Conservation (phyloP, 2,888 invertebrate species). For the Poecilus cupreus region DNA sequence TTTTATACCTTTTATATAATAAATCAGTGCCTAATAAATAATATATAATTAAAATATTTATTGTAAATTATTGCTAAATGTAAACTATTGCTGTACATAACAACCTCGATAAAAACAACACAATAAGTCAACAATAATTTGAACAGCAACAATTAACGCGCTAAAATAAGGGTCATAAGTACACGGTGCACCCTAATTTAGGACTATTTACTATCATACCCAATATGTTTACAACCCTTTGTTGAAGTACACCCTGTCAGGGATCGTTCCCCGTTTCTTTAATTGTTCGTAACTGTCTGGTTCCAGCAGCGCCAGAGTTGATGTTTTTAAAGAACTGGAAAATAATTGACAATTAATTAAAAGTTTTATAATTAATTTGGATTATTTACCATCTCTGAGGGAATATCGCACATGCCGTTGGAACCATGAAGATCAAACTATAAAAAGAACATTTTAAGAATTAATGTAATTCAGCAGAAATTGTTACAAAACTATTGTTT, state of each 20-base stretch:
- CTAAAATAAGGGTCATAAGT: neutral
- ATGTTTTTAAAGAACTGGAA: conserved; percentile 81
- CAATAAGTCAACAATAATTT: conserved; percentile 23
- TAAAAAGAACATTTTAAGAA: neutral
- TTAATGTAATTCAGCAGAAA: neutral
- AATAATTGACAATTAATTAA: conserved; percentile 7
- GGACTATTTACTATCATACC: conserved; percentile 6
- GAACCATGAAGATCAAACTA: conserved; percentile 90
- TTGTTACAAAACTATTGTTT: neutral
- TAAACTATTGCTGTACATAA: conserved; percentile 43
- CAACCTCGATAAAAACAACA: conserved; percentile 11
- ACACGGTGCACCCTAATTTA: conserved; percentile 13
- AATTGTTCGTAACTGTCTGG: conserved; percentile 83
- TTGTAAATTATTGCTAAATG: conserved; percentile 54
- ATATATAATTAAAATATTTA: conserved; percentile 42
- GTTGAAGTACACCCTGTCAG: conserved; percentile 88
- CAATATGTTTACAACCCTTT: conserved; percentile 84
- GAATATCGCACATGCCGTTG: conserved; percentile 89
- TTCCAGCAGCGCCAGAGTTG: conserved; percentile 84
- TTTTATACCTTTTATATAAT: conserved; percentile 46
- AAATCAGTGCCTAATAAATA: conserved; percentile 52
- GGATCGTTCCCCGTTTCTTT: conserved; percentile 78
- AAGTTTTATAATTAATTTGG: neutral
- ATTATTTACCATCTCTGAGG: conserved; percentile 88
- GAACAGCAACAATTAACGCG: conserved; percentile 2